phyloP scores from a whole-genome alignment of 2,888 invertebrate genomes.

The Sycophila texana region DNA sequence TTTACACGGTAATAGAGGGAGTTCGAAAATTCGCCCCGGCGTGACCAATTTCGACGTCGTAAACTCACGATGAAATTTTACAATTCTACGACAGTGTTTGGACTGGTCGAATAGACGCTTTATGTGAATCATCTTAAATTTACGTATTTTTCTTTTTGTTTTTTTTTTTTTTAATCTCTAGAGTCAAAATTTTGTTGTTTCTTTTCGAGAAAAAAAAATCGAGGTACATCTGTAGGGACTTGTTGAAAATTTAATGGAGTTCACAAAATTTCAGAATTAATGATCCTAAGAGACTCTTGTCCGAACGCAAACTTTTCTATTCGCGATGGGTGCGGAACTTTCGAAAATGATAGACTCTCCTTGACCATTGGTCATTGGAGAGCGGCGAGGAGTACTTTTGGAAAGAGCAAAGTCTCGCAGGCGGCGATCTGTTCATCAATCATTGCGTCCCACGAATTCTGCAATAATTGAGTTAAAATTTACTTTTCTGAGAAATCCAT shows the following conservation, averaged over 20 bases:
- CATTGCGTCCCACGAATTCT: conserved; percentile 32
- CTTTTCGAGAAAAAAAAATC: not conserved
- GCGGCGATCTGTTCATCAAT: conserved; percentile 46
- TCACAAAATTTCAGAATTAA: conserved; percentile 43
- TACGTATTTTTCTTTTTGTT: too few species aligned
- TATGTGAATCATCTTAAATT: too few species aligned
- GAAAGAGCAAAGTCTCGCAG: conserved; percentile 25
- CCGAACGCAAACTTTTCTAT: conserved; percentile 48
- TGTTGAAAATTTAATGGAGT: conserved; percentile 32
- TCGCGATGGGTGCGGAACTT: conserved; percentile 42
- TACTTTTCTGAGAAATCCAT: conserved; percentile 41
- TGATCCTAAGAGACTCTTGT: conserved; percentile 26
- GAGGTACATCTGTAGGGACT: not conserved
- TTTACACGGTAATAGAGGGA: conserved; percentile 28
- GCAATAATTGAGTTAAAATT: conserved; percentile 52
- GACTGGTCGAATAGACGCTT: not conserved
- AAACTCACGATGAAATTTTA: conserved; percentile 9
- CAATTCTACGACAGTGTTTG: not conserved
- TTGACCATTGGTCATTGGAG: conserved; percentile 33
- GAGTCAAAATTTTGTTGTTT: not conserved
- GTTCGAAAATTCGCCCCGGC: conserved; percentile 13
- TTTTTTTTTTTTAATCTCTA: not conserved
- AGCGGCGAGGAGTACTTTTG: conserved; percentile 25
- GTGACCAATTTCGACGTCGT: conserved; percentile 28
- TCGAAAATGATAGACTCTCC: conserved; percentile 51